Percentiles rank a stretch among this genome's conserved stretches.
phyloP scores from a whole-genome alignment of 2,113 vertebrate genomes.

The Tachuris rubrigastra region DNA sequence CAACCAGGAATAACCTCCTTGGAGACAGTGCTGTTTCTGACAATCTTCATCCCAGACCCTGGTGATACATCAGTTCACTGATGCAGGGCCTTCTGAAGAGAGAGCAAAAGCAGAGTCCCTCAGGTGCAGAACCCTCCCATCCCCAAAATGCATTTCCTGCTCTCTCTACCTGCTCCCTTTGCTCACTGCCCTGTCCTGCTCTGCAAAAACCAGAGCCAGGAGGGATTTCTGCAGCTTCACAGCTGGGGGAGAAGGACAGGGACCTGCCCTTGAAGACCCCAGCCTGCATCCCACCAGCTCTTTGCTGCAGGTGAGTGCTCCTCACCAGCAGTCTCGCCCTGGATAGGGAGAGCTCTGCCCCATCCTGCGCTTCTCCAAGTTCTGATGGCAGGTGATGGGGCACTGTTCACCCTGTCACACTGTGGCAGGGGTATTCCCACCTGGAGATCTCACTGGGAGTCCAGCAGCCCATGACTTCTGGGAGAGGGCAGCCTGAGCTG shows the following conservation, averaged over 20 bases:
- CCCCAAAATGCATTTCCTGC: background rate
- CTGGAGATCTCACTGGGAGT: rapidly evolving
- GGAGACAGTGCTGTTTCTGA: background rate
- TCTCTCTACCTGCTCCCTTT: background rate
- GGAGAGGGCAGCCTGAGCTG: background rate
- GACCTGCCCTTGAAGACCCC: background rate
- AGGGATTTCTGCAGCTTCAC: background rate
- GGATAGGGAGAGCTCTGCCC: background rate
- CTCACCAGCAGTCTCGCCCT: background rate
- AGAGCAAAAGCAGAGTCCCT: background rate
- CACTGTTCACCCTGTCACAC: rapidly evolving
- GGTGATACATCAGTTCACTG: background rate
- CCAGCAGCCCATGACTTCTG: background rate
- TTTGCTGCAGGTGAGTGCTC: background rate
- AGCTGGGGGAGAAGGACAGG: background rate
- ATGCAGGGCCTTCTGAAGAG: rapidly evolving
- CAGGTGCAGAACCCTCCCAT: rapidly evolving
- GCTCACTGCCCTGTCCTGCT: rapidly evolving
- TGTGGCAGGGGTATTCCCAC: background rate
- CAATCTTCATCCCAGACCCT: background rate
- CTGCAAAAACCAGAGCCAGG: background rate
- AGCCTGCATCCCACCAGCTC: background rate
- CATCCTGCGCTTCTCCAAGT: background rate
- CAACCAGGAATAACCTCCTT: background rate
- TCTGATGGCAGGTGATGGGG: rapidly evolving